phyloP scores from a whole-genome alignment of 2,888 invertebrate species.

The Spicauda simplicius region DNA sequence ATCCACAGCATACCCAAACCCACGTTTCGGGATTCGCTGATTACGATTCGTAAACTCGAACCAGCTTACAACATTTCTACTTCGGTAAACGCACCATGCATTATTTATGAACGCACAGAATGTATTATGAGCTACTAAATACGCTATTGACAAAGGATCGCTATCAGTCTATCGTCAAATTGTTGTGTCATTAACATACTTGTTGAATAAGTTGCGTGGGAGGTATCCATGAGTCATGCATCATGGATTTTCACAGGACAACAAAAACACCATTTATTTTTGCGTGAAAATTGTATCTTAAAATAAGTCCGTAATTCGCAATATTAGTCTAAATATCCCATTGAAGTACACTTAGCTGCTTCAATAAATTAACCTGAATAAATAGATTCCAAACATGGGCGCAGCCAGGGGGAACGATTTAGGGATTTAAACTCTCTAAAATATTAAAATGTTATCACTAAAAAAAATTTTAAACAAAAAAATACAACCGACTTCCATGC shows the following conservation, averaged over 20 bases:
- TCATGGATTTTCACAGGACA: background rate
- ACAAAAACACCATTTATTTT: background rate
- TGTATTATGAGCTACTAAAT: conserved; percentile 6
- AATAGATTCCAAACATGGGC: too few relatives aligned
- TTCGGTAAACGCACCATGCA: conserved; percentile 39
- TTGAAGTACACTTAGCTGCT: too few relatives aligned
- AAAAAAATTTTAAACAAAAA: too few relatives aligned
- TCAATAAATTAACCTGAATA: too few relatives aligned
- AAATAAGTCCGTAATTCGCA: too few relatives aligned
- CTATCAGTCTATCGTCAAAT: background rate
- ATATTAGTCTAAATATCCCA: too few relatives aligned
- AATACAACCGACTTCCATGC: too few relatives aligned
- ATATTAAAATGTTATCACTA: too few relatives aligned
- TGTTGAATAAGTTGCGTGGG: background rate
- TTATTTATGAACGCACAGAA: conserved; percentile 42
- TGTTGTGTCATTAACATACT: background rate
- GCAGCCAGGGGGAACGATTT: too few relatives aligned
- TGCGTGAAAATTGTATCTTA: too few relatives aligned
- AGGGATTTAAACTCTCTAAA: too few relatives aligned
- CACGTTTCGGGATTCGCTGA: conserved; percentile 16
- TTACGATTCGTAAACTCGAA: conserved; percentile 42
- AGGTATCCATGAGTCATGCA: too few relatives aligned
- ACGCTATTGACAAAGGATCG: conserved; percentile 18
- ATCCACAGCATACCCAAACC: conserved; percentile 2
- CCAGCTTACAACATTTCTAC: conserved; percentile 40